Conservation (phyloP, 2,888 invertebrate genomes). For the Noctua janthe region DNA sequence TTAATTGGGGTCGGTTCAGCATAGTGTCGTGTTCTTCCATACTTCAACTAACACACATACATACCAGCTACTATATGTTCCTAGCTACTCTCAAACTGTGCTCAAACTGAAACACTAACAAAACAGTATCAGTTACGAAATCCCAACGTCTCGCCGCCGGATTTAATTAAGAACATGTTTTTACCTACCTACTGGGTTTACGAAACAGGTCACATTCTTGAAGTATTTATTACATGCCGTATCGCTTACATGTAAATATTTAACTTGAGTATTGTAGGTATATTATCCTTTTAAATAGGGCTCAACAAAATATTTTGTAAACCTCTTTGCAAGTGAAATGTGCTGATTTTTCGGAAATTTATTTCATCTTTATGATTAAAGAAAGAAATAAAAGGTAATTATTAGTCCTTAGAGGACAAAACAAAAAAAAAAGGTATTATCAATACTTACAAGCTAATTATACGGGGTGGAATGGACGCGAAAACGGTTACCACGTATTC, state of each 20-base stretch:
- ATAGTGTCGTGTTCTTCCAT: not conserved
- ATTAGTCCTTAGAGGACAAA: too few species aligned
- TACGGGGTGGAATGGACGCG: too few species aligned
- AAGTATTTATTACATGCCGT: slow-evolving; percentile 49
- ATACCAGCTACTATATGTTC: not conserved
- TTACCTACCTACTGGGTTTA: slow-evolving; percentile 34
- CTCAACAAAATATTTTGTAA: not conserved
- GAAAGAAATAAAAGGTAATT: too few species aligned
- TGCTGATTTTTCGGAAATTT: not conserved
- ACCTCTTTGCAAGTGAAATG: not conserved
- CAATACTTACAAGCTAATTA: too few species aligned
- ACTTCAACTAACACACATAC: not conserved
- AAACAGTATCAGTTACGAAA: slow-evolving; percentile 57
- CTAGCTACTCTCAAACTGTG: not conserved
- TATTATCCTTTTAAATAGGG: slow-evolving; percentile 12
- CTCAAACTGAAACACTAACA: slow-evolving; percentile 44
- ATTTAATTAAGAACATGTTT: slow-evolving; percentile 64
- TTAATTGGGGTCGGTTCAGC: not conserved
- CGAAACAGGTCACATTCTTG: slow-evolving; percentile 52
- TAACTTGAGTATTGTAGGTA: slow-evolving; percentile 6
- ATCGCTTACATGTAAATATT: slow-evolving; percentile 44
- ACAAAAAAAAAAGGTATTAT: too few species aligned
- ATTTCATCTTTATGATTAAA: not conserved
- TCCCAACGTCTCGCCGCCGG: slow-evolving; percentile 54
- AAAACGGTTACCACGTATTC: too few species aligned